phyloP scores from a whole-genome alignment of 1,140 invertebrate species.

The Anoplolepis gracilipes region DNA sequence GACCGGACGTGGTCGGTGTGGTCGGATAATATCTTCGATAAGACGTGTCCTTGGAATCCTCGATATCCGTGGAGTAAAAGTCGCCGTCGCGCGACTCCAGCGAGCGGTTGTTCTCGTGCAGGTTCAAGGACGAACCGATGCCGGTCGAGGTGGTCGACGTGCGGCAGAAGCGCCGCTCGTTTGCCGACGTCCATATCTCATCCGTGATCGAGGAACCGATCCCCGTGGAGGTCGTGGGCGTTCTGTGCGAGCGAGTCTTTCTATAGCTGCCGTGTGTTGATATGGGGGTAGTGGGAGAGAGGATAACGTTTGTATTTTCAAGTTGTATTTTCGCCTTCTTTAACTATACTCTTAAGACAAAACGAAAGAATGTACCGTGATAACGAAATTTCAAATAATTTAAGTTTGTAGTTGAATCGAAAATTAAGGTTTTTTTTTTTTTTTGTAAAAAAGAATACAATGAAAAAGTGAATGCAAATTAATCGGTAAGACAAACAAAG shows the following conservation, averaged over 20 bases:
- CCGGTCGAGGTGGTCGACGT: slow-evolving; percentile 79
- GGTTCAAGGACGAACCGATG: slow-evolving; percentile 79
- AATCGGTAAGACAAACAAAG: not conserved
- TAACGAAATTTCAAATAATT: not conserved
- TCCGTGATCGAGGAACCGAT: slow-evolving; percentile 77
- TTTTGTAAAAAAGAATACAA: not conserved
- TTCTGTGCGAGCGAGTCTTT: slow-evolving; percentile 69
- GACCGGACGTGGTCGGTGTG: slow-evolving; percentile 79
- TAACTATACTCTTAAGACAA: not conserved
- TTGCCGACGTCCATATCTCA: slow-evolving; percentile 80
- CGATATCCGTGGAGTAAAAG: slow-evolving; percentile 79
- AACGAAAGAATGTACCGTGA: not conserved
- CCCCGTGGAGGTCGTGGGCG: slow-evolving; percentile 76
- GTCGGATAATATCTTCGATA: slow-evolving; percentile 75
- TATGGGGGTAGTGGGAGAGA: not conserved
- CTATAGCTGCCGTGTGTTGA: slow-evolving; percentile 10
- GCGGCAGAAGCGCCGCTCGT: slow-evolving; percentile 77
- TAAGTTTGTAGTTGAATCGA: not conserved
- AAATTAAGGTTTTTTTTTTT: not conserved
- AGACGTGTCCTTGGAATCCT: slow-evolving; percentile 76
- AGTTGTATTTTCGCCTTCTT: not conserved
- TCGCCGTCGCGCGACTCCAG: slow-evolving; percentile 78
- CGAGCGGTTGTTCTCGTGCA: slow-evolving; percentile 79
- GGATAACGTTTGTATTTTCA: not conserved
- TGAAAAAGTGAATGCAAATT: slow-evolving; percentile 19